Evolutionary conservation across 2,113 vertebrate species (phyloP), one percentile per base, ranked within the genome.

Genomic region (Pedetes capensis): DNA sequence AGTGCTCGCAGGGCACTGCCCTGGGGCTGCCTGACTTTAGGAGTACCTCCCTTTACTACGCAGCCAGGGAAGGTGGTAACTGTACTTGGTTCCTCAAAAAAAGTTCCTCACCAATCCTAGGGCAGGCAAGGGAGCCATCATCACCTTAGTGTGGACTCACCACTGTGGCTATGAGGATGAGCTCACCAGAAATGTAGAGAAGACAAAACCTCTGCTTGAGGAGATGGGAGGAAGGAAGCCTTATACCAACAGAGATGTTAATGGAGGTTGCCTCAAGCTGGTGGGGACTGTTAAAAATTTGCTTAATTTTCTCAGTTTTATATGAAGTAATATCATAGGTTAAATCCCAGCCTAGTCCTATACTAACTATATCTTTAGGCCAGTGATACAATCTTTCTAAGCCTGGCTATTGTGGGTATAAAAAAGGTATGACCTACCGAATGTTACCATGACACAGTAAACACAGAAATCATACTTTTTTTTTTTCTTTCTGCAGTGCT

Each of bases 301-400:
- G 78, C 78, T 93, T 71, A 37, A 44, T 42, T 94, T 89, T 82
- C 87, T 80, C 69, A 51, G 18, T 25, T 88, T 91, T 79, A 66
- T 49, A 44, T 32, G 59, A 84, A 16, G 71, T 76, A 80, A 44
- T 37, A 55, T 1, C 47, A 8, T 17, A 83, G 55, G 44, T 51
- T 53, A 64, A 68, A 51, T 72, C 68, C n/a, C 20, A 79, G 89
- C 59, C 64, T 49, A 88, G 82, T 66, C 44, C 16, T 64, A 47
- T 75, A 61, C 22, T 61, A 29, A 61, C 22, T 61, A 29, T 74
- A 27, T 23, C 55, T 49, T 69, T 18, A 47, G 53, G 82, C 8
- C 63, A 29, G 4, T 68, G 39, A 74, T 11, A 22, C 4, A 6
- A 18, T 20, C 75, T 55, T 91, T 32, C 88, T 78, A 44, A 61